A percentile compares a stretch with the other conserved stretches of the same genome.
These are phyloP conservation scores for Anas georgica DNA, from an alignment of 2,797 vertebrate genomes.

Conservation along the genomic window DNA sequence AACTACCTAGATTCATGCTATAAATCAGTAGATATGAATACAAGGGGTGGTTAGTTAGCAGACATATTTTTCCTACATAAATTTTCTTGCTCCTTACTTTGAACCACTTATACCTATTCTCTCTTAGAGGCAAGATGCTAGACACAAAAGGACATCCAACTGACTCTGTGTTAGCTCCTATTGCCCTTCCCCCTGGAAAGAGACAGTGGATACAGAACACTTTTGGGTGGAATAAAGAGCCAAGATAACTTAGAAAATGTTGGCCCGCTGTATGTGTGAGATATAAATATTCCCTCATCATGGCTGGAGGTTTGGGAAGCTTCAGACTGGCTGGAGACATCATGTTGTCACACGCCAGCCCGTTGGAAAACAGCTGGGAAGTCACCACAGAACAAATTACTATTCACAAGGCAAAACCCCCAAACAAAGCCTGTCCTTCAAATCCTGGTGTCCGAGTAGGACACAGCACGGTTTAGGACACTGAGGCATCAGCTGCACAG, in stretches of 20 bases:
- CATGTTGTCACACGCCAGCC: neutral
- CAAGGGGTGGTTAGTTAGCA: neutral
- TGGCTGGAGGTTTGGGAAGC: neutral
- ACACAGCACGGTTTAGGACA: neutral
- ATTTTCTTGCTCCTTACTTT: neutral
- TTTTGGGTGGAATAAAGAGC: neutral
- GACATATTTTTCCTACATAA: neutral
- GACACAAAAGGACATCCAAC: neutral
- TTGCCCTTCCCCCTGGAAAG: neutral
- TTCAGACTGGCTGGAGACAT: slow-evolving; percentile 45
- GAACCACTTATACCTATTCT: neutral
- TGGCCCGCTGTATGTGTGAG: neutral
- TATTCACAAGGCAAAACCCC: neutral
- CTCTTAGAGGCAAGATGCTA: neutral
- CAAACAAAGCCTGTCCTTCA: slow-evolving; percentile 40
- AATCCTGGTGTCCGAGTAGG: neutral
- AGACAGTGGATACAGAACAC: neutral
- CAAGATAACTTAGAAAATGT: slow-evolving; percentile 29
- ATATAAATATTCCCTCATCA: slow-evolving; percentile 50
- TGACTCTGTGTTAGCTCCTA: neutral
- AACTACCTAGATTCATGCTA: accelerated
- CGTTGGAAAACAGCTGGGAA: slow-evolving; percentile 28
- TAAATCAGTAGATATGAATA: neutral
- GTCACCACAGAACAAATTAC: slow-evolving; percentile 17
- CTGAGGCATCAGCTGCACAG: neutral